Conservation (phyloP, 2,113 vertebrate species). For the Sceloporus undulatus region DNA sequence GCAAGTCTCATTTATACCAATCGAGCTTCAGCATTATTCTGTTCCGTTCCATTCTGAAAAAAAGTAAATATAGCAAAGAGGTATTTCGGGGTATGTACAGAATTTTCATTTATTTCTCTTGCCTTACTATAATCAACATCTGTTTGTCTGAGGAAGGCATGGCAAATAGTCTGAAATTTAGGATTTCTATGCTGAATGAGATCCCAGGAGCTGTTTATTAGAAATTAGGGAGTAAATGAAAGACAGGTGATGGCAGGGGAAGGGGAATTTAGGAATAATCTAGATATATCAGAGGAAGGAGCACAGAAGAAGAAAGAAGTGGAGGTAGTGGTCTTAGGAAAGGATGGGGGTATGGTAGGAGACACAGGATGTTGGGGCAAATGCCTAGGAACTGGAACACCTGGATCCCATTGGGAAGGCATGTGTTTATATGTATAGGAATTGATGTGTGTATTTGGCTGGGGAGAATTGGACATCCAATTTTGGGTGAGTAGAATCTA, state of each 20-base stretch:
- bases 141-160: conserved; percentile 1
- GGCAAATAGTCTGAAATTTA: neutral
- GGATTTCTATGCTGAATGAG: neutral
- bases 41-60: neutral
- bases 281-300: neutral
- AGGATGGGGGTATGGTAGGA: neutral
- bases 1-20: neutral
- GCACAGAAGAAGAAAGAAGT: neutral
- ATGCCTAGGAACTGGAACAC: neutral
- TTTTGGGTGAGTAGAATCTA: neutral
- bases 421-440: neutral
- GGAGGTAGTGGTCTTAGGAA: neutral
- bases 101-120: neutral
- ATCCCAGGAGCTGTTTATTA: neutral
- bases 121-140: neutral
- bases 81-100: neutral
- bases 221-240: neutral
- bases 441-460: neutral
- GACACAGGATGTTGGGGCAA: neutral
- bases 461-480: neutral
- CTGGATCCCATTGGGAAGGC: too few relatives aligned
- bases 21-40: neutral
- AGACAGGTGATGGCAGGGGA: neutral
- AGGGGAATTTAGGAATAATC: neutral
- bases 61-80: neutral